A percentile compares a stretch with the other conserved stretches of the same genome.
These are phyloP conservation scores for Sula dactylatra DNA, from an alignment of 2,113 vertebrate genomes.

Conservation along the genomic window DNA sequence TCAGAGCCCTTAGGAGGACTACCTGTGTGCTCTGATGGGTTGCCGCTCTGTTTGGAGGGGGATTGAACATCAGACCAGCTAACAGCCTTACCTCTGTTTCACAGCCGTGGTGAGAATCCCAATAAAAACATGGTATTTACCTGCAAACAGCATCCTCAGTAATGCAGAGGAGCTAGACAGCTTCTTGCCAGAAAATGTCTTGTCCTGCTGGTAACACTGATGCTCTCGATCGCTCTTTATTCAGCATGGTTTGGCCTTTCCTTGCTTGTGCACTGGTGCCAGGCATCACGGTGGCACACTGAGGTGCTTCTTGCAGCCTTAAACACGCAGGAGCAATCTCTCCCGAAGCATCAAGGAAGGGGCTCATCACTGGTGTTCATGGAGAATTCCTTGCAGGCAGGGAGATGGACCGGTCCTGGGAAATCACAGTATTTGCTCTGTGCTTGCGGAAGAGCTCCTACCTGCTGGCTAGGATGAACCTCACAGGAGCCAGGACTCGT, in stretches of 20 bases:
- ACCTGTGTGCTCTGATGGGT: not conserved
- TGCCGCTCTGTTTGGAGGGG: not conserved
- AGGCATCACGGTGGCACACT: too few relatives aligned
- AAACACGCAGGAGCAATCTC: not conserved
- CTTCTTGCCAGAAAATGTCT: not conserved
- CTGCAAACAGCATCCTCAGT: not conserved
- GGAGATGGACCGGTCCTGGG: not conserved
- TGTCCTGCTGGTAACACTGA: not conserved
- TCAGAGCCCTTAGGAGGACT: not conserved
- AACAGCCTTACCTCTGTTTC: not conserved
- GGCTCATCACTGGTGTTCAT: not conserved
- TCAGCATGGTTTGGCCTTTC: rapidly evolving
- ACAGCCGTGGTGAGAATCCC: not conserved
- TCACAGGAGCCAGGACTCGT: not conserved
- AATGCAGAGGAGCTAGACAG: not conserved
- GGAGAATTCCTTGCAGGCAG: too few relatives aligned
- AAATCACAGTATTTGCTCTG: not conserved
- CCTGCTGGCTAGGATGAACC: not conserved
- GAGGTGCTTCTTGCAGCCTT: not conserved
- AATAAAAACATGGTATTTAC: rapidly evolving
- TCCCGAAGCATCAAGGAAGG: not conserved
- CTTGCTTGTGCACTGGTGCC: not conserved
- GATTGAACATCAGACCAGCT: not conserved
- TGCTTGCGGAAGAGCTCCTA: not conserved
- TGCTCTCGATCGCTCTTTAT: not conserved